Percentiles rank a stretch among this genome's conserved stretches.
Evolutionary conservation across 2,888 invertebrate species (phyloP).

Genomic region (Esperia sulphurella): DNA sequence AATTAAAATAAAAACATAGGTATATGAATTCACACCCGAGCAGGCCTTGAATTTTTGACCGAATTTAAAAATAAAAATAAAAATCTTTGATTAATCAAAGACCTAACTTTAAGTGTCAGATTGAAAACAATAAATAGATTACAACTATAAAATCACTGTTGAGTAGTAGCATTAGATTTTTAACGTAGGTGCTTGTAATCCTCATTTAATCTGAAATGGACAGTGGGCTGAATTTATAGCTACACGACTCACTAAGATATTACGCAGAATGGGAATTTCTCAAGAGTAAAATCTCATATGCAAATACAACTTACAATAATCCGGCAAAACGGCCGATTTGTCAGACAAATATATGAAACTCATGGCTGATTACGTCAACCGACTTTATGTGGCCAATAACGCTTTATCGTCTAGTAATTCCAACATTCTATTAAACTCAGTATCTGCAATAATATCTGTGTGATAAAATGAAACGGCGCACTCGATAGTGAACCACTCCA

Average conservation of each 20-base stretch:
- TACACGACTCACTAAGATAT: constrained; percentile 26
- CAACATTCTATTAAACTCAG: constrained; percentile 59
- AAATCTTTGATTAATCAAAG: too few relatives aligned
- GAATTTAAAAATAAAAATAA: too few relatives aligned
- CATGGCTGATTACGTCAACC: constrained; percentile 59
- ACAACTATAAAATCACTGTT: neutral
- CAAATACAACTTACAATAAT: constrained; percentile 48
- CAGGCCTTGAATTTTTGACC: too few relatives aligned
- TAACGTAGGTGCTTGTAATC: neutral
- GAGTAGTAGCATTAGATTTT: neutral
- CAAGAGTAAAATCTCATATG: constrained; percentile 50
- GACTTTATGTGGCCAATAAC: constrained; percentile 62
- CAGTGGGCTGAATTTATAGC: neutral
- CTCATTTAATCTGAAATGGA: neutral
- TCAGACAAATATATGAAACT: constrained; percentile 65
- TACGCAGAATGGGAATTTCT: constrained; percentile 43
- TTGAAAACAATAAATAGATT: too few relatives aligned
- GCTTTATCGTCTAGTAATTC: constrained; percentile 56
- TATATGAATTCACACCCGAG: too few relatives aligned
- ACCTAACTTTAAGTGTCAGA: too few relatives aligned
- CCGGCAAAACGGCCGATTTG: constrained; percentile 59
- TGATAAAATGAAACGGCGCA: constrained; percentile 67
- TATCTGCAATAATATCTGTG: constrained; percentile 50
- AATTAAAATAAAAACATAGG: too few relatives aligned
- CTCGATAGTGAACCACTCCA: constrained; percentile 44